Evolutionary conservation across 2,113 vertebrate species (phyloP).

Genomic region (Saccopteryx bilineata): DNA sequence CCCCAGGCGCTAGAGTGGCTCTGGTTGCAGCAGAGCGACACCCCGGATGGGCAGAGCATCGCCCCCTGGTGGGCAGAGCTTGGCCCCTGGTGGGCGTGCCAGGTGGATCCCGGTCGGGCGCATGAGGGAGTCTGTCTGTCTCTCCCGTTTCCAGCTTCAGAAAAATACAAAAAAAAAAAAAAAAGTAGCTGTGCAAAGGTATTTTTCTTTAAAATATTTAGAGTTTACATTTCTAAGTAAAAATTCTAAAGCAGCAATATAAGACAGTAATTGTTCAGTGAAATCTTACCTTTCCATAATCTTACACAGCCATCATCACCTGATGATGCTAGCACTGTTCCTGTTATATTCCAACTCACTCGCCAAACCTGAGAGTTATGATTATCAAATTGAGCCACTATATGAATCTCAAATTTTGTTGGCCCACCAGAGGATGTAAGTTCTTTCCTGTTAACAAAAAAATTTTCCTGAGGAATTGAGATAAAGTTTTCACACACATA

Average conservation of each 20-base stretch:
- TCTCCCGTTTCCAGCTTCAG: too few species aligned
- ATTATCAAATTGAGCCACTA: constrained; percentile 98
- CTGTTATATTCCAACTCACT: constrained; percentile 99
- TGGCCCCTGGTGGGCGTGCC: too few species aligned
- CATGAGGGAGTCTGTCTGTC: too few species aligned
- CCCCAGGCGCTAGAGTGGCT: too few species aligned
- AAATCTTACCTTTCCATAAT: constrained; percentile 96
- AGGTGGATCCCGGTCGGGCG: too few species aligned
- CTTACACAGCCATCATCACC: constrained; percentile 98
- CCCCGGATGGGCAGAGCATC: too few species aligned
- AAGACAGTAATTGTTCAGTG: constrained; percentile 2
- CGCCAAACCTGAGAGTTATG: constrained; percentile 99
- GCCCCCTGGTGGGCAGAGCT: too few species aligned
- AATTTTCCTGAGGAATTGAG: constrained; percentile 38
- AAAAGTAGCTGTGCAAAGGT: constrained; percentile 1
- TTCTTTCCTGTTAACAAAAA: constrained; percentile 92
- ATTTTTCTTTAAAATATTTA: neutral
- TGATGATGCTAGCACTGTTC: constrained; percentile 97
- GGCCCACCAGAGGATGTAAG: constrained; percentile 92
- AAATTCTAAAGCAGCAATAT: constrained; percentile 37
- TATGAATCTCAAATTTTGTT: constrained; percentile 97
- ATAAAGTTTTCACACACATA: neutral
- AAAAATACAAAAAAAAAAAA: too few species aligned
- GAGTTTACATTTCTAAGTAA: constrained; percentile 34
- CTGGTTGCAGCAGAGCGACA: too few species aligned